phyloP scores from a whole-genome alignment of 2,113 vertebrate genomes.

The Prionailurus viverrinus region DNA sequence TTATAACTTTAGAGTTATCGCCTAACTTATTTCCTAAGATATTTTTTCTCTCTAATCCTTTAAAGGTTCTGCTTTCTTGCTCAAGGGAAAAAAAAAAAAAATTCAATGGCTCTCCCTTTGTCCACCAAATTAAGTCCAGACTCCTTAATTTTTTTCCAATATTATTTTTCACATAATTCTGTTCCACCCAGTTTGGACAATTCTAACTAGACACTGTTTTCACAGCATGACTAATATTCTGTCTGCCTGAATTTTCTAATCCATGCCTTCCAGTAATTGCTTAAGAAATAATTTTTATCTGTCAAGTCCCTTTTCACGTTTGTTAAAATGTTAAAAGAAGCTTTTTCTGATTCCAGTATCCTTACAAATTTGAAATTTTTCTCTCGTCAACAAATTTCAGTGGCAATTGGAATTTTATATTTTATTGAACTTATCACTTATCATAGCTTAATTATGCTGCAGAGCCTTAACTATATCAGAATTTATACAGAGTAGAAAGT shows the following conservation, averaged over 20 bases:
- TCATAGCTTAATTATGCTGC: background rate
- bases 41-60: background rate
- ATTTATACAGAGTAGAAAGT: background rate
- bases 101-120: background rate
- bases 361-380: background rate
- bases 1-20: background rate
- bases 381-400: background rate
- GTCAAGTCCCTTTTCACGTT: background rate
- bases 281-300: background rate
- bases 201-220: background rate
- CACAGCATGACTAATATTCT: background rate
- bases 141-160: background rate
- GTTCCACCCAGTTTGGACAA: background rate
- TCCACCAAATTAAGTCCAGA: background rate
- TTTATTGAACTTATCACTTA: background rate
- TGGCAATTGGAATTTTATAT: background rate
- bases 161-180: conserved; percentile 38
- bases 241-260: background rate
- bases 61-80: background rate
- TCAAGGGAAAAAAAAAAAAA: background rate
- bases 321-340: background rate
- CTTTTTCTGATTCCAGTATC: background rate
- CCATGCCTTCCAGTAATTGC: background rate
- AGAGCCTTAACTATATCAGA: background rate
- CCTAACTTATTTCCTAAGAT: background rate